Base-by-base conservation (phyloP, 2,113 vertebrate species). In the Caracal caracal region DNA sequence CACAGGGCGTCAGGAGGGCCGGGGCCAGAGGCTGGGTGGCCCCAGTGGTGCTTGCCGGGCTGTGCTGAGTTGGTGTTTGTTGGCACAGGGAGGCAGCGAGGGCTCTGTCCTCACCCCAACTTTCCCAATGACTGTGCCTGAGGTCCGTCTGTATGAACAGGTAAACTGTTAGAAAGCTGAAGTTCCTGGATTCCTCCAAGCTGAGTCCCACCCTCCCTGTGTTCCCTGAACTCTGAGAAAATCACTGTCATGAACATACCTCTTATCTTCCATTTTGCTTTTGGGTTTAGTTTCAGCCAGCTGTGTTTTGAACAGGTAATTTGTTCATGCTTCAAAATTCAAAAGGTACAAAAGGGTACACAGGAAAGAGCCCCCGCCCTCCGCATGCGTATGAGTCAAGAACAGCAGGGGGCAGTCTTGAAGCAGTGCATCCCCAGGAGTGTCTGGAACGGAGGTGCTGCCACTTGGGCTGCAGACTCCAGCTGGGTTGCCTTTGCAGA, bases 11-110 rank as follows among this genome's bases (percentile, higher is more conserved):
- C 85, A 68, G 85, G 19, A 68, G n/a, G 53, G 6, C 24, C 1
- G 10, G 0, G 10, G 59, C 28, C 59, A 6, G 83, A 37, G 0
- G 6, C 24, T 19, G 49, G 11, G 19, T 11, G 33, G 19, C 37
- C 24, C 26, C 28, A 61, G 53, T 1, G 3, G 2, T 15, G 6
- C 19, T 53, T 43, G 47, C 59, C 56, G 26, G 0, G 70, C 5
- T 10, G 19, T 20, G 43, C 53, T 30, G 53, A 49, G 68, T 28
- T 3, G 6, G 9, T n/a, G 73, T 33, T 61, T 40, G 1, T 8
- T 85, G 47, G 47, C 87, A 84, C n/a, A 71, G n/a, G 40, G 79
- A 66, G 93, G 89, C 82, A 86, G 30, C n/a, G 5, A n/a, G 78
- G 79, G 61, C 83, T 85, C 12, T 90, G 43, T 78, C 79, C 63